These are phyloP conservation scores for Arbacia lixula DNA, from an alignment of 53 echinoderm and acorn worm species.

Conservation along the genomic window DNA sequence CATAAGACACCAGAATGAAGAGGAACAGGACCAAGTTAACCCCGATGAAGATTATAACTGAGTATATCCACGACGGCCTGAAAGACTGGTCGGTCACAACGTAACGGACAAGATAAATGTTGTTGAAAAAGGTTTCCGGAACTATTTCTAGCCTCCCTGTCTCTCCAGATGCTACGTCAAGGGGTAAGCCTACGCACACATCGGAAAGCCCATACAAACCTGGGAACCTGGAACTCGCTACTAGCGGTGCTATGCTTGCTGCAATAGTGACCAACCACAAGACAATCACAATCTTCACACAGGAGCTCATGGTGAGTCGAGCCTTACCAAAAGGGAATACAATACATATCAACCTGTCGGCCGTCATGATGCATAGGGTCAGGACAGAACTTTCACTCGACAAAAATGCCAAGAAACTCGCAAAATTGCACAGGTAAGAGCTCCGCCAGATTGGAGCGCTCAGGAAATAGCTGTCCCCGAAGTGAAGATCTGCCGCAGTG, in stretches of 20 bases:
- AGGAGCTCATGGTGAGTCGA: neutral
- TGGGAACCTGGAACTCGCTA: neutral
- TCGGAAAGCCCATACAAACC: slow-evolving; percentile 21
- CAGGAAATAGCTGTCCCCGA: neutral
- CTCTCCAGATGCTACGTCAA: neutral
- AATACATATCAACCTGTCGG: slow-evolving; percentile 33
- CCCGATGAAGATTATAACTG: neutral
- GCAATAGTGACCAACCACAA: neutral
- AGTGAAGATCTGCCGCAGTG: slow-evolving; percentile 1
- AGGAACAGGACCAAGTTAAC: slow-evolving; percentile 1
- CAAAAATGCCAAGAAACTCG: slow-evolving; percentile 22
- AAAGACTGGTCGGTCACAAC: neutral
- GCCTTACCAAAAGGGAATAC: slow-evolving; percentile 25
- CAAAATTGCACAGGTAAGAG: neutral
- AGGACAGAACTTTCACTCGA: slow-evolving; percentile 33
- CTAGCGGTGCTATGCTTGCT: neutral
- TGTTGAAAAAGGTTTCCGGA: neutral
- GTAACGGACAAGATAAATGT: too few relatives aligned
- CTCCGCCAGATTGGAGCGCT: slow-evolving; percentile 18
- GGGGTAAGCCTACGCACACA: slow-evolving; percentile 18
- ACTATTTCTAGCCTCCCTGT: neutral
- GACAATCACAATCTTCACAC: neutral
- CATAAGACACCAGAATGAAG: neutral
- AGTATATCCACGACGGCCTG: slow-evolving; percentile 13
- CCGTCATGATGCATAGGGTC: slow-evolving; percentile 1